Evolutionary conservation across 2,888 invertebrate species (phyloP).

Genomic region (Ecliptopera silaceata): DNA sequence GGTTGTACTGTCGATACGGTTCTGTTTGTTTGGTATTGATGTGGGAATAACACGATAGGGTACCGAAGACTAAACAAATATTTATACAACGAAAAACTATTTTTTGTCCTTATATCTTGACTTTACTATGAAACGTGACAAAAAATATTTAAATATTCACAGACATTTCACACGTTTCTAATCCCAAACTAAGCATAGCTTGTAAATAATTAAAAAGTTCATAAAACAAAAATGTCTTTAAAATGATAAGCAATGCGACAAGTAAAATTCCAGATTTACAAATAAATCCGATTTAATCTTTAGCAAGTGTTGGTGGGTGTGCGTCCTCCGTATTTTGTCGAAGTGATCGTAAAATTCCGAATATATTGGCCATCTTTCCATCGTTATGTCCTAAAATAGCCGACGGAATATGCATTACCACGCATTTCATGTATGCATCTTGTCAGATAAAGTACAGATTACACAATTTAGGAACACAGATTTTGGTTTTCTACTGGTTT

Average conservation of each 20-base stretch:
- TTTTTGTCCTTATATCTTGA: too few species aligned
- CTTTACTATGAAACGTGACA: too few species aligned
- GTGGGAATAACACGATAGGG: slow-evolving; percentile 20
- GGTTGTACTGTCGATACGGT: slow-evolving; percentile 20
- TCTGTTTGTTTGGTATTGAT: slow-evolving; percentile 28
- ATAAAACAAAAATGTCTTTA: too few species aligned
- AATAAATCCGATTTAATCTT: slow-evolving; percentile 4
- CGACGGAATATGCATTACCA: slow-evolving; percentile 30
- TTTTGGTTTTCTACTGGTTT: not conserved
- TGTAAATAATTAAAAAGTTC: too few species aligned
- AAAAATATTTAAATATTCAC: too few species aligned
- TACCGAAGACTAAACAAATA: slow-evolving; percentile 3
- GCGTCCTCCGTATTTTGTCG: slow-evolving; percentile 24
- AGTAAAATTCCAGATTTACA: slow-evolving; percentile 14
- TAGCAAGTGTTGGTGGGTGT: slow-evolving; percentile 36
- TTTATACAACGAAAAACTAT: not conserved
- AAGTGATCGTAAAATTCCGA: slow-evolving; percentile 37
- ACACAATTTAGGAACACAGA: not conserved
- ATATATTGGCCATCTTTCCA: slow-evolving; percentile 36
- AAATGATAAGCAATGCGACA: not conserved
- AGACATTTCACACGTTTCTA: too few species aligned
- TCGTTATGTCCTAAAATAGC: slow-evolving; percentile 29
- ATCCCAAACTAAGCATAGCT: too few species aligned
- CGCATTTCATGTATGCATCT: slow-evolving; percentile 10
- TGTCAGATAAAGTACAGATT: not conserved